Base-by-base conservation (phyloP, 2,797 vertebrate species). In the Hypotaenidia philippensis region DNA sequence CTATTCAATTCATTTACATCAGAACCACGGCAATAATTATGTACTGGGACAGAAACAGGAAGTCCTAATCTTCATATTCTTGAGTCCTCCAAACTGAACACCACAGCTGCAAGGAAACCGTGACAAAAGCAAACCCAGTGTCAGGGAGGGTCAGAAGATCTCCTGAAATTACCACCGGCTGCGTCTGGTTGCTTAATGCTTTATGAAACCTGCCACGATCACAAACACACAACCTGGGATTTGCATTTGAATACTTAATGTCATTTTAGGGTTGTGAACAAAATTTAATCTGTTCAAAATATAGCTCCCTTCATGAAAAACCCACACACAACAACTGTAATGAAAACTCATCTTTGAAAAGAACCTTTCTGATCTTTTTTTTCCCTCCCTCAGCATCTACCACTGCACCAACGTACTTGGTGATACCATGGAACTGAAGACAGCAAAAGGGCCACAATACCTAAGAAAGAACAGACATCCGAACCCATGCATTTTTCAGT, bases 21-120 rank as follows among this genome's bases (percentile, higher is more conserved):
- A 97, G 95, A 95, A 94, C 68, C 88, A 96, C 8, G 34, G 87
- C 91, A 94, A 84, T 91, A 95, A 96, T 80, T 93, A 86, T 69
- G 83, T 83, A 90, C 79, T 89, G 80, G 83, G 91, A 96, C 82
- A 96, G 90, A 94, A 89, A 94, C 69, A 75, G 95, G 89, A 93
- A 94, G 84, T 92, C 83, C 83, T 91, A 83, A 95, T 83, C 96
- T 94, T 83, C 91, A 76, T 86, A 93, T 90, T 94, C 91, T 61
- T 82, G 89, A 95, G 63, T 86, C n/a, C 78, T 95, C 8, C 5
- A 88, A 96, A 90, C 23, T 79, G 52, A 97, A 87, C 92, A 96
- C 94, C 90, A 90, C 52, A 94, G 93, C 80, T 96, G 53, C 76
- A 85, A 95, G 91, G 76, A 94, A 77, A 94, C 89, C 78, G 14